phyloP scores from a whole-genome alignment of 2,888 invertebrate genomes.

The Eupelmus urozonus region DNA sequence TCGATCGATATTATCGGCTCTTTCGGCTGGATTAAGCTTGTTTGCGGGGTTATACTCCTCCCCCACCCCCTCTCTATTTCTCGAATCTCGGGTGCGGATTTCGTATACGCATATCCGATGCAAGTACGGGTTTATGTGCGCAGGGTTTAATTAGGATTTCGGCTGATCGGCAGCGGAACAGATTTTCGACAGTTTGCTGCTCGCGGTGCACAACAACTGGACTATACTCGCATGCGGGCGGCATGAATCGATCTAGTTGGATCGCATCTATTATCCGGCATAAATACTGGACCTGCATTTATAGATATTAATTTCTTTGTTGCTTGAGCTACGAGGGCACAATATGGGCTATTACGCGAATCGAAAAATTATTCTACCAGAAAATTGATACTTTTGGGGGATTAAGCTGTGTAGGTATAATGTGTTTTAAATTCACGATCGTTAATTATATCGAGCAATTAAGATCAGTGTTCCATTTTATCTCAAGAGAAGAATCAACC shows the following conservation, averaged over 20 bases:
- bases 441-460: no score
- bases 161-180: constrained; percentile 72
- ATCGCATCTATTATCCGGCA: constrained; percentile 20
- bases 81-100: not conserved
- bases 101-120: constrained; percentile 11
- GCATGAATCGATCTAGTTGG: constrained; percentile 30
- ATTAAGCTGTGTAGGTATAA: no score
- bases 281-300: constrained; percentile 15
- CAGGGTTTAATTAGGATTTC: constrained; percentile 75
- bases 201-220: not conserved
- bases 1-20: constrained; percentile 76
- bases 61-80: constrained; percentile 1
- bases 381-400: no score
- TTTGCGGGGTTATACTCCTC: constrained; percentile 53
- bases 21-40: constrained; percentile 75
- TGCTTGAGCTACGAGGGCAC: not conserved
- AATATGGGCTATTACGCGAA: not conserved
- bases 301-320: constrained; percentile 44
- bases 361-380: no score
- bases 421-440: no score
- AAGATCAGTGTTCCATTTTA: no score
- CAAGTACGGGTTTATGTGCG: not conserved
- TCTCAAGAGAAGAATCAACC: no score
- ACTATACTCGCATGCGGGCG: not conserved
- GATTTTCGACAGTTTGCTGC: constrained; percentile 65